Base-by-base conservation (phyloP, 2,888 invertebrate genomes). In the Chymomyza procnemis region DNA sequence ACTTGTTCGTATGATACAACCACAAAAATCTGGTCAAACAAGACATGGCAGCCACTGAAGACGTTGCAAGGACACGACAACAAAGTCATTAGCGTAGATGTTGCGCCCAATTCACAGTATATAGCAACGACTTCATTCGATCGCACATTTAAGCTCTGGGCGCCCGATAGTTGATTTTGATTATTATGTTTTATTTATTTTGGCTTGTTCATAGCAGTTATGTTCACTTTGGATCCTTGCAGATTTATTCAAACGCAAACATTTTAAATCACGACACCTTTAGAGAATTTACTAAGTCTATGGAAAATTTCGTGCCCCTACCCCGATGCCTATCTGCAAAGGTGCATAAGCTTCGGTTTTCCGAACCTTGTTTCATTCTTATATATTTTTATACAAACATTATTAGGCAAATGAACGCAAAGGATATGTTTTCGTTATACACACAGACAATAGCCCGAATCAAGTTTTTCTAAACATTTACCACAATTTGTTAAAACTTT, bases 21-120 rank as follows among this genome's bases (percentile, higher is more conserved):
- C 0, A 96, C 96, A 0, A 99, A 98, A 92, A 92, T 97, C 58
- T 99, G 99, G 99, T 96, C 98, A 0, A 96, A 96, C 89, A 96
- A 97, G 71, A 97, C 97, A 0, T 99, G 99, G 98, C 97, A 99
- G 81, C 99, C 98, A 0, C 92, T 99, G n/a, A 95, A 97, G 87
- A 97, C 98, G 0, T 92, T 99, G 18, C 95, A 96, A 6, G 99
- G 99, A 0, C 99, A 99, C 86, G 98, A 99, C 89, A 97, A 97
- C 14, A 98, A 98, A 93, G 96, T 99, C n/a, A 98, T 97, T 95
- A 95, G 96, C 26, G 94, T 96, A 0, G 99, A 99, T 89, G 94
- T 99, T 64, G 96, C 98, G 0, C 93, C 94, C 0, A 96, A 99
- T 92, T 96, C 96, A 79, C 96, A 97, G 87, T 98, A 94, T 90